phyloP scores from a whole-genome alignment of 2,888 invertebrate species.

The Linyphia triangularis region DNA sequence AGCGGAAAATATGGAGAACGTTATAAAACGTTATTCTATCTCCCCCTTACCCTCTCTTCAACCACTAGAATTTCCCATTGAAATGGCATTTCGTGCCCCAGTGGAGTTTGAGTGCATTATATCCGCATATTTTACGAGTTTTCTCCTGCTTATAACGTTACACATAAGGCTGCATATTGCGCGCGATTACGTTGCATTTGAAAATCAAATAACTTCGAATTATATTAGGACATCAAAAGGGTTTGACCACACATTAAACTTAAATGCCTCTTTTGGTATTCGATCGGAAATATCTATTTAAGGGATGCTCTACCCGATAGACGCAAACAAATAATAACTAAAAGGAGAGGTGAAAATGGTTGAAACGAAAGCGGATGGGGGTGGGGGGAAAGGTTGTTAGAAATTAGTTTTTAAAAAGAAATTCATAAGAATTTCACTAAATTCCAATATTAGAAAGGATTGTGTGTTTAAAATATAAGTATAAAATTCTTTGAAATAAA shows the following conservation, averaged over 20 bases:
- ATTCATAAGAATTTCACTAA: no score
- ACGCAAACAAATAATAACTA: no score
- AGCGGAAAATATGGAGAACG: constrained; percentile 33
- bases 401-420: no score
- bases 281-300: no score
- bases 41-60: constrained; percentile 1
- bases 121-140: constrained; percentile 63
- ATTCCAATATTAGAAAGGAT: no score
- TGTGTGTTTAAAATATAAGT: no score
- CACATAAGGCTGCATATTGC: constrained; percentile 4
- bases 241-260: constrained; percentile 58
- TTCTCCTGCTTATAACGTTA: constrained; percentile 9
- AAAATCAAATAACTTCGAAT: constrained; percentile 58
- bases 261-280: constrained; percentile 17
- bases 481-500: no score
- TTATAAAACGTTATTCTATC: constrained; percentile 65
- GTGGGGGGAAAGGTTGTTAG: no score
- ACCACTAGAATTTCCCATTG: background rate
- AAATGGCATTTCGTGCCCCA: constrained; percentile 18
- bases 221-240: constrained; percentile 53
- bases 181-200: constrained; percentile 46
- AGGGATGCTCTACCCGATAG: no score
- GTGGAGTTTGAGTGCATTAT: constrained; percentile 36
- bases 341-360: no score
- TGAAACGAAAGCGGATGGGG: no score